Conservation (phyloP, 2,888 invertebrate genomes). For the Apodemia duryi region DNA sequence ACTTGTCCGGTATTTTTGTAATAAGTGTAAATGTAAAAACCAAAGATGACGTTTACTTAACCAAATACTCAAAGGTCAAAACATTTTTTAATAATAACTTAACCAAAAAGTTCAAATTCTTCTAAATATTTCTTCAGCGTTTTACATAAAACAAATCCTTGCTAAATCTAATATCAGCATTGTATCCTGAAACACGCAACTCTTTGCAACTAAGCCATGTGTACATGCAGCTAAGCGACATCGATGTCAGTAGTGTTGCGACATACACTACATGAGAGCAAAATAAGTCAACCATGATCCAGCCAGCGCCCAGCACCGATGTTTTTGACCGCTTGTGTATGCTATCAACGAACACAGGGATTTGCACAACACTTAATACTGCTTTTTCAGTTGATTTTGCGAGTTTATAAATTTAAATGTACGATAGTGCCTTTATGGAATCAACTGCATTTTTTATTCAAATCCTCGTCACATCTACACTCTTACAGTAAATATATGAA, state of each 20-base stretch:
- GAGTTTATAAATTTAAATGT: background rate
- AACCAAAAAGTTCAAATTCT: background rate
- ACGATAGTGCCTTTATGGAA: background rate
- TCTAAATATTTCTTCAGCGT: background rate
- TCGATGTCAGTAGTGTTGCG: constrained; percentile 40
- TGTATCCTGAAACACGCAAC: constrained; percentile 24
- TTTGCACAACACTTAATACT: constrained; percentile 1
- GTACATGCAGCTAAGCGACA: constrained; percentile 38
- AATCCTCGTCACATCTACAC: background rate
- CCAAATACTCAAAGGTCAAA: no score
- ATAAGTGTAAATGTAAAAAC: no score
- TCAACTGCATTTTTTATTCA: background rate
- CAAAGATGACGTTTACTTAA: no score
- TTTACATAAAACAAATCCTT: background rate
- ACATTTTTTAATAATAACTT: no score
- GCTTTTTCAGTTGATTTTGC: constrained; percentile 9
- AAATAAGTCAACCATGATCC: constrained; percentile 32
- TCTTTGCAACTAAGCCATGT: constrained; percentile 29
- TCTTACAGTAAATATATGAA: no score
- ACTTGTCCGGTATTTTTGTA: no score
- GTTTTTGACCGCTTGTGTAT: constrained; percentile 20
- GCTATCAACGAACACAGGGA: constrained; percentile 16
- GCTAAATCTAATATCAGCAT: constrained; percentile 12
- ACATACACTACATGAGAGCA: constrained; percentile 37
- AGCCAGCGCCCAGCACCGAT: constrained; percentile 29